A percentile compares a stretch with the other conserved stretches of the same genome.
These are phyloP conservation scores for Asobara japonica DNA, from an alignment of 1,140 invertebrate genomes.

Conservation along the genomic window DNA sequence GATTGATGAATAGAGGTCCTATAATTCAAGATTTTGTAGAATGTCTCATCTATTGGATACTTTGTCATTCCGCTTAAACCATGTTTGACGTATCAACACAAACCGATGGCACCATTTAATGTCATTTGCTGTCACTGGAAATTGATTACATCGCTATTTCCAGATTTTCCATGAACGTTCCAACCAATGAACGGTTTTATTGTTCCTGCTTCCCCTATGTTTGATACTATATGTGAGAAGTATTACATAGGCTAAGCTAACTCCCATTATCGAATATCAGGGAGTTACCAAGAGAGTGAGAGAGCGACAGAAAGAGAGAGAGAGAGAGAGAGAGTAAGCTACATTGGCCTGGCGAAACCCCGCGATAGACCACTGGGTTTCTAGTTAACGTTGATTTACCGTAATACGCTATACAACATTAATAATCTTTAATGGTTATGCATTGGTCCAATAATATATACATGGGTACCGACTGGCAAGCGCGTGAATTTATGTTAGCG, in stretches of 20 bases:
- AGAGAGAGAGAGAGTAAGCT: conserved; percentile 48
- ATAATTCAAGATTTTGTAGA: too few species aligned
- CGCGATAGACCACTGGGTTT: conserved; percentile 52
- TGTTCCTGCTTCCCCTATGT: not conserved
- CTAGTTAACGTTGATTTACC: conserved; percentile 59
- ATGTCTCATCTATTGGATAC: too few species aligned
- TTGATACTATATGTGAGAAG: not conserved
- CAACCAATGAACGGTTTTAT: not conserved
- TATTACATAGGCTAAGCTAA: conserved; percentile 28
- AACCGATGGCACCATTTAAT: not conserved
- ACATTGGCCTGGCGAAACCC: conserved; percentile 48
- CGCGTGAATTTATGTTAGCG: conserved; percentile 3
- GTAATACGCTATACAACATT: conserved; percentile 55
- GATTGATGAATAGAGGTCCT: too few species aligned
- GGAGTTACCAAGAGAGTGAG: conserved; percentile 37
- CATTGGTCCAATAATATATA: conserved; percentile 36
- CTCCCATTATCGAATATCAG: conserved; percentile 51
- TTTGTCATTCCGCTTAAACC: too few species aligned
- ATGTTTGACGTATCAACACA: too few species aligned
- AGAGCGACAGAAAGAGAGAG: too few species aligned
- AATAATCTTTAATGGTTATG: conserved; percentile 58
- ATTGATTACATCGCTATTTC: not conserved
- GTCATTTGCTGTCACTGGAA: not conserved
- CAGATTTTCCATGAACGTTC: not conserved
- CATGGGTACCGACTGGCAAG: conserved; percentile 15